phyloP scores from a whole-genome alignment of 2,797 vertebrate species.

The Pteropus rufus region DNA sequence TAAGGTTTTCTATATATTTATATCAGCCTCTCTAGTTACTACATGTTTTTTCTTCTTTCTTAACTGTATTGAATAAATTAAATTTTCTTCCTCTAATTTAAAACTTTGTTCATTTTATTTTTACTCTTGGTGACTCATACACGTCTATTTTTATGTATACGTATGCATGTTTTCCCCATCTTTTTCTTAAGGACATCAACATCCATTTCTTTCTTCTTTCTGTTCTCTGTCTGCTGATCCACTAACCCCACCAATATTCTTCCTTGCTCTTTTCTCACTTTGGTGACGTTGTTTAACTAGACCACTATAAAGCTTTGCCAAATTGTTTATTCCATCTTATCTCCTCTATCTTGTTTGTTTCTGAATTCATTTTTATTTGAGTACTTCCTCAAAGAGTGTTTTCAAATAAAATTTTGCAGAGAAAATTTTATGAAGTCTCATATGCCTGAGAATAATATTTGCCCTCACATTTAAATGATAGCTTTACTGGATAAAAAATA shows the following conservation, averaged over 20 bases:
- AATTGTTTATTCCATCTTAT: background rate
- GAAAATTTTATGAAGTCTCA: background rate
- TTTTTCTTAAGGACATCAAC: background rate
- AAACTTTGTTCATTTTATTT: background rate
- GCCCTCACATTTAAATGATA: background rate
- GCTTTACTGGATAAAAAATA: background rate
- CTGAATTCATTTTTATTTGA: background rate
- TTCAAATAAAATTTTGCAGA: background rate
- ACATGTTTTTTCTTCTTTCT: background rate
- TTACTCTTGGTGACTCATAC: background rate
- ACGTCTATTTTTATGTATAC: background rate
- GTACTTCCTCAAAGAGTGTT: background rate
- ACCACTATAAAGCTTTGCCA: background rate
- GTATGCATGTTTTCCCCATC: background rate
- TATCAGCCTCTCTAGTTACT: background rate
- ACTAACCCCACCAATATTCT: background rate
- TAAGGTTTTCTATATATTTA: background rate
- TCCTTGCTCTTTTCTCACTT: background rate
- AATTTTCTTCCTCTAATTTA: background rate
- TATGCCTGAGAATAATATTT: background rate
- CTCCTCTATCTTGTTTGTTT: background rate
- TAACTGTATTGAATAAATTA: background rate
- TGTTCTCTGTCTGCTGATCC: background rate
- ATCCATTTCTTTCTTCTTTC: background rate
- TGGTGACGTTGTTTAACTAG: background rate